Evolutionary conservation across 2,888 invertebrate species (phyloP).

Genomic region (Cremastobaeus sp.): DNA sequence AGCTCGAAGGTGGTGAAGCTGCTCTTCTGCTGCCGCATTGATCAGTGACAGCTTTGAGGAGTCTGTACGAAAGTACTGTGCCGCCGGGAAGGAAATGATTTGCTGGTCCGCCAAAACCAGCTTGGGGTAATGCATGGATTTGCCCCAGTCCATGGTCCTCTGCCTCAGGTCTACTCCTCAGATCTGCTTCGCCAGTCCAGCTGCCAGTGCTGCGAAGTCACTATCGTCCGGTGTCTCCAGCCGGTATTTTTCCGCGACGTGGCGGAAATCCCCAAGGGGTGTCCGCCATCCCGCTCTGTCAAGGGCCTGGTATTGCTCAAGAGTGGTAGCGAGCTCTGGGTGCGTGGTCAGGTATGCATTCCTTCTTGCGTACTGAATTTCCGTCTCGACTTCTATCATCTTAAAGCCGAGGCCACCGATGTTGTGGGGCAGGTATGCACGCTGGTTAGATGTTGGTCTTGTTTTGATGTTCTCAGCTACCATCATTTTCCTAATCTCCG

Average conservation of each 20-base stretch:
- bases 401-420: conserved; percentile 24
- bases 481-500: conserved; percentile 2
- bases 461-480: conserved; percentile 5
- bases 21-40: conserved; percentile 11
- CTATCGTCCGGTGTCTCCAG: neutral
- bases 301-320: no score
- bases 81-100: no score
- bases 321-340: neutral
- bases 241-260: neutral
- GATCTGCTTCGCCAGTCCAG: neutral
- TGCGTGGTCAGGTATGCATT: neutral
- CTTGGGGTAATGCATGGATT: conserved; percentile 6
- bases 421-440: conserved; percentile 11
- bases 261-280: neutral
- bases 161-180: neutral
- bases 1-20: conserved; percentile 5
- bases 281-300: no score
- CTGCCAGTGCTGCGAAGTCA: neutral
- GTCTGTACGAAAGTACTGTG: no score
- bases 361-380: conserved; percentile 13
- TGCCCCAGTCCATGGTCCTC: neutral
- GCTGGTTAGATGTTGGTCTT: conserved; percentile 13
- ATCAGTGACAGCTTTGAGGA: no score
- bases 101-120: neutral
- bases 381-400: conserved; percentile 11